phyloP scores from a whole-genome alignment of 2,113 vertebrate species.

The western clawed frog (Xenopus tropicalis) region UCB_Xtro_10.0 CM004444.2:57892501-57893000 shows the following conservation, averaged over 20 bases:
- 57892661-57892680: constrained; percentile 27
- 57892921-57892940: not conserved
- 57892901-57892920: constrained; percentile 7
- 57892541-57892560: not conserved
- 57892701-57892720: constrained; percentile 17
- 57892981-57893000: no score
- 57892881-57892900: constrained; percentile 18
- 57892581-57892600: constrained; percentile 32
- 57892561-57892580: constrained; percentile 1
- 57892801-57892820: constrained; percentile 9
- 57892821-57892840: constrained; percentile 29
- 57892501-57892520: not conserved
- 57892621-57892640: constrained; percentile 27
- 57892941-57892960: no score
- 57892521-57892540: not conserved
- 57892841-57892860: not conserved
- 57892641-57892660: constrained; percentile 36
- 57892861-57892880: not conserved
- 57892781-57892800: constrained; percentile 20
- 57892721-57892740: constrained; percentile 37
- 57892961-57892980: no score
- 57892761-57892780: constrained; percentile 24
- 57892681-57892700: constrained; percentile 30
- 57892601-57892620: constrained; percentile 35
- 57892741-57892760: constrained; percentile 31